Base-by-base conservation (phyloP, 2,797 vertebrate species). In the Fistularia commersonii region DNA sequence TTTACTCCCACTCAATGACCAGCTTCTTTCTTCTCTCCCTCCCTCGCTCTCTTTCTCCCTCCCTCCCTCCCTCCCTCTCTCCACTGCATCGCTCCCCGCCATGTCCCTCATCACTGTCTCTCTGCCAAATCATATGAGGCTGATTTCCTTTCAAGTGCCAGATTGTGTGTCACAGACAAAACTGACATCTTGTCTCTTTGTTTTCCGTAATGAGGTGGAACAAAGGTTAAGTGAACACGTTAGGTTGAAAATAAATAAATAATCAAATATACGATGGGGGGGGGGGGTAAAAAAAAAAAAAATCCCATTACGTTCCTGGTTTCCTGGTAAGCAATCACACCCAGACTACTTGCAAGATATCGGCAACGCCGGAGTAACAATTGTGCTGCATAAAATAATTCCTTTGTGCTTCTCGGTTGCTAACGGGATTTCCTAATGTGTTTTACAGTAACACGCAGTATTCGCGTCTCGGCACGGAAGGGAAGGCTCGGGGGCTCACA, bases 1-100 rank as follows among this genome's bases (percentile, higher is more conserved):
- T 83, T 79, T 87, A 76, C 76, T 67, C 81, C 79, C 75, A 82
- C 82, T 72, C 57, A 42, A 55, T 78, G 74, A 85, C 87, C 86
- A 78, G 81, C 82, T 73, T 77, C 59, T 66, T 77, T 69, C 58
- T 60, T 66, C 52, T 52, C 43, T 45, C 3, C 40, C 52, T 56
- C 64, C 42, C 46, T 32, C 39, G n/a, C 44, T 44, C 37, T 8
- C 42, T 44, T 44, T 55, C 14, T 48, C 23, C 10, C 5, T 32
- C 23, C 23, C 23, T 23, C 23, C 23, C 23, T 2, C 23, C 23
- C 23, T 23, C 23, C 23, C 23, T 23, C 52, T 38, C 56, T 48
- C 52, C 11, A 33, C 38, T 12, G 0, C 11, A 6, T 58, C 66
- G 54, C 55, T 64, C 34, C 41, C 51, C 49, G 0, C 47, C 52